Percentiles rank a stretch among this genome's conserved stretches.
phyloP scores from a whole-genome alignment of 2,797 vertebrate species.

The Tangara arthus region DNA sequence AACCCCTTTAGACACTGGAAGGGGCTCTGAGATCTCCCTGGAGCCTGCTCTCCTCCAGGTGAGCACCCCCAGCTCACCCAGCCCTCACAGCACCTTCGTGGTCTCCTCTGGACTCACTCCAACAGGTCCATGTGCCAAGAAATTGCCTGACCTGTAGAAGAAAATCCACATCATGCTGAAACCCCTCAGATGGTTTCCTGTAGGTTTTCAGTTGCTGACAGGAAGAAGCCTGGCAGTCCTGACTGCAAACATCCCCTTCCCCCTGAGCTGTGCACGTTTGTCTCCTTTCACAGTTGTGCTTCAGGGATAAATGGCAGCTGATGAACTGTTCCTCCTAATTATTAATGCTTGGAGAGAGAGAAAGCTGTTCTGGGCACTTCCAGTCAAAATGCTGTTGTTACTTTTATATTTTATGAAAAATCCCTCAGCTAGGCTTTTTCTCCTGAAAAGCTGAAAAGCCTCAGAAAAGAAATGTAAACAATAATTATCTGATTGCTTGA shows the following conservation, averaged over 20 bases:
- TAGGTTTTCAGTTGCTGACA: neutral
- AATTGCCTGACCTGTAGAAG: neutral
- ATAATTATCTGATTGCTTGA: too few species aligned
- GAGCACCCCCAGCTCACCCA: neutral
- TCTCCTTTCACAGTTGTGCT: neutral
- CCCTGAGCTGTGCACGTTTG: neutral
- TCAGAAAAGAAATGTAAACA: too few species aligned
- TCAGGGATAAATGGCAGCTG: neutral
- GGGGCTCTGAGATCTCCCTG: rapidly evolving
- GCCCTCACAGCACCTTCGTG: rapidly evolving
- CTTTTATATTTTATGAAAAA: too few species aligned
- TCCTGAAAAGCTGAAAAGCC: too few species aligned
- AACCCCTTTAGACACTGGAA: neutral
- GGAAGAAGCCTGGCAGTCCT: neutral
- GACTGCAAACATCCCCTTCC: neutral
- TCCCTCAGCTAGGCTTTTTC: too few species aligned
- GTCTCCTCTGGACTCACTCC: neutral
- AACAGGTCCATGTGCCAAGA: neutral
- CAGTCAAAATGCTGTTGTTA: neutral
- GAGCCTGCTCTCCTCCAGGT: neutral
- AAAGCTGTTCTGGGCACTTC: neutral
- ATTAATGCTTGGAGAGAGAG: neutral
- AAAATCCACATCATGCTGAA: neutral
- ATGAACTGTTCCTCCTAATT: neutral
- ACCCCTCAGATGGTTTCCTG: neutral